Percentiles rank a stretch among this genome's conserved stretches.
phyloP scores from a whole-genome alignment of 2,888 invertebrate species.

The Cosmorhoe ocellata region DNA sequence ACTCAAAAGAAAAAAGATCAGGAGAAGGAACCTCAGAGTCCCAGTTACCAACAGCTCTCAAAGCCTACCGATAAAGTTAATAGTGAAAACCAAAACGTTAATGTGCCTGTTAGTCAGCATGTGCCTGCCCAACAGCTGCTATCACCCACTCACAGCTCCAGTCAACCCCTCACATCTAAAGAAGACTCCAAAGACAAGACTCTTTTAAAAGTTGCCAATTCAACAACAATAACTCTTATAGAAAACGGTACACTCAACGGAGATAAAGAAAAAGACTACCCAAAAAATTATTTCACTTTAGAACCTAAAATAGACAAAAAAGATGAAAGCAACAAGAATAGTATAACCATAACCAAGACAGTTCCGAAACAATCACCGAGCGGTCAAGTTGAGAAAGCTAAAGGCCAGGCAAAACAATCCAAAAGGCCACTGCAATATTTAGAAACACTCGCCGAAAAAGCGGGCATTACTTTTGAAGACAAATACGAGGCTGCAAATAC shows the following conservation, averaged over 20 bases:
- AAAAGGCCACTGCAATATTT: constrained; percentile 84
- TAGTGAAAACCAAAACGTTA: constrained; percentile 53
- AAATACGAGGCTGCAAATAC: constrained; percentile 88
- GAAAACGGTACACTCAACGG: constrained; percentile 63
- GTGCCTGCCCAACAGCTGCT: constrained; percentile 66
- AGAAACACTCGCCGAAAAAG: constrained; percentile 88
- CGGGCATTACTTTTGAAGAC: constrained; percentile 88
- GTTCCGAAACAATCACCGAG: constrained; percentile 63
- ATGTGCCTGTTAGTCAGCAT: constrained; percentile 65
- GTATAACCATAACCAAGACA: constrained; percentile 75
- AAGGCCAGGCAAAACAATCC: constrained; percentile 53
- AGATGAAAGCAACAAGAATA: constrained; percentile 77
- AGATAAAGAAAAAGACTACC: constrained; percentile 73
- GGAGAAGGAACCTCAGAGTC: constrained; percentile 63
- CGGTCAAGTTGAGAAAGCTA: constrained; percentile 58
- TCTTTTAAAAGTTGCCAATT: constrained; percentile 67
- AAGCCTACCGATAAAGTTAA: constrained; percentile 59
- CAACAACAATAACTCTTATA: constrained; percentile 73
- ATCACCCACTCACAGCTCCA: constrained; percentile 58
- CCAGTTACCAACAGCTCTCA: constrained; percentile 57
- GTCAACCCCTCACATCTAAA: constrained; percentile 53
- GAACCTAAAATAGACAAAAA: constrained; percentile 74
- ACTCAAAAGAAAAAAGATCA: constrained; percentile 80
- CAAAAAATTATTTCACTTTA: constrained; percentile 72
- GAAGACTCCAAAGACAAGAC: constrained; percentile 72